Base-by-base conservation (phyloP, 2,888 invertebrate genomes). In the Chloromyia formosa region DNA sequence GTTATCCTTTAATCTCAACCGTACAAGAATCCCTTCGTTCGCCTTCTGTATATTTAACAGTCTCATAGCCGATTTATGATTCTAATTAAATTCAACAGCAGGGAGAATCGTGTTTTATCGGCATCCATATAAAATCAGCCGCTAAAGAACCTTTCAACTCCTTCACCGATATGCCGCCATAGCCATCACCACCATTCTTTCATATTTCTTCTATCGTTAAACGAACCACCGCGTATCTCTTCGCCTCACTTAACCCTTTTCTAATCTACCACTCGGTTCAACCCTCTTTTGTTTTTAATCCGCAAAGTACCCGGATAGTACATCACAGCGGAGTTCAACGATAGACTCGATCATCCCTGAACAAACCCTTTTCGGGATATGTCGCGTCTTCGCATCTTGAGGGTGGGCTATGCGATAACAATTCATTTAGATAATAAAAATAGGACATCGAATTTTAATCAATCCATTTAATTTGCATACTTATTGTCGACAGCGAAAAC, bases 381-480 rank as follows among this genome's bases (percentile, higher is more conserved):
- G 23, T 49, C 71, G n/a, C 71, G 58, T 35, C 22, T 14, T 18
- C 5, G 66, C 16, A 49, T 14, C 18, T 60, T 20, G 16, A 35
- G 71, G 56, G 71, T 71, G 66, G 60, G 64, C 49, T 69, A 18
- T 74, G 60, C 74, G 77, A 77, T 77, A 77, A 77, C 77, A 77
- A 77, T 77, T 77, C 77, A 77, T 77, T 77, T 75, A 75, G 75
- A 75, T 75, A 75, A 77, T 75, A 75, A 77, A 77, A 77, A 77
- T 77, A 77, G 77, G 75, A 77, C 77, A 83, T 84, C 83, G 84
- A 84, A 84, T 84, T 84, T 83, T 83, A 84, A 84, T 84, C 84
- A 84, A 84, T 84, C 82, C 83, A 80, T 81, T 80, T 75, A 78
- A 79, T 79, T 80, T 79, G 80, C 79, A 80, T 78, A 77, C 77